Evolutionary conservation across 2,888 invertebrate species (phyloP).

Genomic region (Phyto melanocephala): DNA sequence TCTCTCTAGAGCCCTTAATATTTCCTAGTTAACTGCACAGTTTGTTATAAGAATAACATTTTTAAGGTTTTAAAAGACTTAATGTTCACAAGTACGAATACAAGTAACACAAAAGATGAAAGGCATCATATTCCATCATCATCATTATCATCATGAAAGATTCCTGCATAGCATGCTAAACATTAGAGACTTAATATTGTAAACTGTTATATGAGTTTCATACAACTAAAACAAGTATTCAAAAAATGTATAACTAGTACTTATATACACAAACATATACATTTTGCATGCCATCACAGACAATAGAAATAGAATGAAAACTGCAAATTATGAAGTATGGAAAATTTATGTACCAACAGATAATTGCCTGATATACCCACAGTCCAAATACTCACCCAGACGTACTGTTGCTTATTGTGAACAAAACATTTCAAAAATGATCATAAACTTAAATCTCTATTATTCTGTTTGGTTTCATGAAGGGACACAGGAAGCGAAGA

Average conservation of each 20-base stretch:
- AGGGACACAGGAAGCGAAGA: conserved; percentile 32
- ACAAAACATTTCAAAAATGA: conserved; percentile 49
- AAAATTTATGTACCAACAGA: conserved; percentile 65
- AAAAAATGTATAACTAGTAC: not conserved
- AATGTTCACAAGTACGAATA: conserved; percentile 35
- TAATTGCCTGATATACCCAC: conserved; percentile 60
- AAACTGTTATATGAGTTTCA: conserved; percentile 11
- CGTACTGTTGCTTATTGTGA: not conserved
- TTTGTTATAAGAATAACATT: conserved; percentile 43
- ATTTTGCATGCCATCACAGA: conserved; percentile 46
- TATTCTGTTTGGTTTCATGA: not conserved
- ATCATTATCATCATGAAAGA: conserved; percentile 28
- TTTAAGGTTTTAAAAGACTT: conserved; percentile 48
- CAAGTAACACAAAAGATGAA: conserved; percentile 12
- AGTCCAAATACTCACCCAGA: conserved; percentile 40
- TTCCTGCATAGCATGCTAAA: conserved; percentile 38
- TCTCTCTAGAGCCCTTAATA: conserved; percentile 51
- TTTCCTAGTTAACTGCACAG: conserved; percentile 16
- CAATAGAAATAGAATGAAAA: conserved; percentile 37
- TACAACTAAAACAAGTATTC: not conserved
- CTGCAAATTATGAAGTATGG: conserved; percentile 43
- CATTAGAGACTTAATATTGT: conserved; percentile 32
- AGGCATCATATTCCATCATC: conserved; percentile 22
- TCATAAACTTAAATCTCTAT: conserved; percentile 57
- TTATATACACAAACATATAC: not conserved